Evolutionary conservation across 1,140 invertebrate genomes (phyloP).

Genomic region (Zophobas atratus): DNA sequence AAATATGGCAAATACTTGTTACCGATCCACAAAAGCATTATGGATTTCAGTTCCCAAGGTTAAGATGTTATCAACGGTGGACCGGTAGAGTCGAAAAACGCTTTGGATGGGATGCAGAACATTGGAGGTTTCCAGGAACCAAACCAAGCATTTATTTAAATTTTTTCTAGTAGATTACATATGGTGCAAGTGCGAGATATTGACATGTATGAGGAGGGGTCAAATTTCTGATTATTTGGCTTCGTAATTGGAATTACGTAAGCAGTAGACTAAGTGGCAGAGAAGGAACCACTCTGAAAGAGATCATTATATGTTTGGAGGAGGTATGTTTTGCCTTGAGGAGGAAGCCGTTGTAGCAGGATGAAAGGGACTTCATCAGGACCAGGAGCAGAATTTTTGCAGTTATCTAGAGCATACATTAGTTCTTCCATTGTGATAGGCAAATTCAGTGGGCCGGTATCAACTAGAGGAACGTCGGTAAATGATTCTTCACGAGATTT

Average conservation of each 20-base stretch:
- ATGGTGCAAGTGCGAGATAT: slow-evolving; percentile 52
- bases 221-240: slow-evolving; percentile 44
- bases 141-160: slow-evolving; percentile 51
- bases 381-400: slow-evolving; percentile 43
- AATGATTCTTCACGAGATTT: too few relatives aligned
- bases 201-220: slow-evolving; percentile 48
- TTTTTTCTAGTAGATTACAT: slow-evolving; percentile 55
- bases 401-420: slow-evolving; percentile 7
- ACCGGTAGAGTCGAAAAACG: slow-evolving; percentile 47
- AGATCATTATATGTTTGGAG: slow-evolving; percentile 44
- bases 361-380: slow-evolving; percentile 38
- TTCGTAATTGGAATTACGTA: slow-evolving; percentile 48
- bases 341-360: slow-evolving; percentile 25
- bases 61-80: slow-evolving; percentile 51
- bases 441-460: too few relatives aligned
- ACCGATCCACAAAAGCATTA: slow-evolving; percentile 41
- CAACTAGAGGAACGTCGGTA: too few relatives aligned
- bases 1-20: slow-evolving; percentile 47
- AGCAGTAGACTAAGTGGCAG: slow-evolving; percentile 27
- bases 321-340: slow-evolving; percentile 21
- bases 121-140: slow-evolving; percentile 47
- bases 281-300: slow-evolving; percentile 20
- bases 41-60: slow-evolving; percentile 41
- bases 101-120: slow-evolving; percentile 41
- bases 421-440: slow-evolving; percentile 23